phyloP scores from a whole-genome alignment of 2,797 vertebrate genomes.

The Craterocephalus amniculus region DNA sequence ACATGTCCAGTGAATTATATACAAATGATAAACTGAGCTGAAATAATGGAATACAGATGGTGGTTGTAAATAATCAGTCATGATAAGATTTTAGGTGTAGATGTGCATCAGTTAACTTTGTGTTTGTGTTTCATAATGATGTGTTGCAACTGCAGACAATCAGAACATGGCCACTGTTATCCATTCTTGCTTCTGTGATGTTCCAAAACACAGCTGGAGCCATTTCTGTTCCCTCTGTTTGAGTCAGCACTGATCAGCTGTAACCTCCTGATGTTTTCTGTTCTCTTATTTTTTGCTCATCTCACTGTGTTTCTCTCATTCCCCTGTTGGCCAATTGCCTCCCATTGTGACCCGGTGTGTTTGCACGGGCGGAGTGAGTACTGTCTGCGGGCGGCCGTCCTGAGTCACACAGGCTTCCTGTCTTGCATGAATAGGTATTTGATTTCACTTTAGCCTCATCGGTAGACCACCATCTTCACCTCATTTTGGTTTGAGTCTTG shows the following conservation, averaged over 20 bases:
- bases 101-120: not conserved
- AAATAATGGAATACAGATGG: not conserved
- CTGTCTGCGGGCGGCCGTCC: slow-evolving; percentile 79
- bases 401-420: slow-evolving; percentile 81
- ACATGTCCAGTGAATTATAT: slow-evolving; percentile 15
- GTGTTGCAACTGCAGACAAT: slow-evolving; percentile 1
- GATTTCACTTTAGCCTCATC: slow-evolving; percentile 74
- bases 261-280: slow-evolving; percentile 71
- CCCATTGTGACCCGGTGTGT: slow-evolving; percentile 82
- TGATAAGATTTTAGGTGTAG: too few species aligned
- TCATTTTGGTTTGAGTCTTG: slow-evolving; percentile 50
- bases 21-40: not conserved
- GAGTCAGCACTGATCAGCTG: slow-evolving; percentile 62
- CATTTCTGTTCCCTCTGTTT: slow-evolving; percentile 56
- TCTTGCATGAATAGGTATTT: slow-evolving; percentile 92
- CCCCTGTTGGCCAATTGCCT: slow-evolving; percentile 79
- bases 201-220: slow-evolving; percentile 34
- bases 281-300: slow-evolving; percentile 78
- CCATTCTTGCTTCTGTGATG: slow-evolving; percentile 38
- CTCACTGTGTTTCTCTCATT: slow-evolving; percentile 85
- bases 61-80: not conserved
- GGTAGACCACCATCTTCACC: slow-evolving; percentile 50
- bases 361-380: slow-evolving; percentile 85
- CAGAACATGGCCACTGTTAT: slow-evolving; percentile 9
- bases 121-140: not conserved